Base-by-base conservation (phyloP, 1,140 invertebrate species). In the Drosophila murphyi region DNA sequence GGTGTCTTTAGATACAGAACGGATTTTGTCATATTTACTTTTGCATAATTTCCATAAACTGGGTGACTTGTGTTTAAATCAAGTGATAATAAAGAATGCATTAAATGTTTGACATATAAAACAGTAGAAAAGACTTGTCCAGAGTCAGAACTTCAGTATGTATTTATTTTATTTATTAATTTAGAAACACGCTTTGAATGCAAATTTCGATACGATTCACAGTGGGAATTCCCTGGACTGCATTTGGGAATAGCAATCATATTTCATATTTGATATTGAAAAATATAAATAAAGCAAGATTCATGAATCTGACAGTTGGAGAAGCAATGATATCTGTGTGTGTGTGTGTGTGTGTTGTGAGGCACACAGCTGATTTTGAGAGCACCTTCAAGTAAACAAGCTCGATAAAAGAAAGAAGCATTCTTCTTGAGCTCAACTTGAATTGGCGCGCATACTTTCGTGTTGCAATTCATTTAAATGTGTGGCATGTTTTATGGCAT, bases 391-490 rank as follows among this genome's bases (percentile, higher is more conserved):
- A 63, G 41, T 55, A 20, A 20, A 20, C 20, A 6, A 31, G 20
- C 32, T 12, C 4, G 28, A 32, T 20, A 41, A 37, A 41, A 50
- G 64, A 35, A 28, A 28, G 28, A 31, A 48, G 20, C 35, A 45
- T 51, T 57, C 59, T 6, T 54, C 39, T 59, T 34, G 28, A 32
- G 5, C 10, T n/a, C 50, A 34, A 51, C 37, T 59, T 67, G 39
- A 68, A 61, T 73, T 65, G 61, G 64, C 64, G 31, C 39, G 10
- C 34, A 61, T 62, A 37, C 10, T 50, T 62, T 79, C 62, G 59
- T 62, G 68, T 79, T 80, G 83, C 80, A 82, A 82, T 82, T 82
- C 80, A 83, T 82, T 82, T 82, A 72, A 83, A 83, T 83, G 80
- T 80, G 80, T 63, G 80, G 76, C 80, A 72, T 71, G 80, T 68